A percentile compares a stretch with the other conserved stretches of the same genome.
Conservation (phyloP, 1,140 invertebrate genomes). For the Zaprionus camerounensis region DNA sequence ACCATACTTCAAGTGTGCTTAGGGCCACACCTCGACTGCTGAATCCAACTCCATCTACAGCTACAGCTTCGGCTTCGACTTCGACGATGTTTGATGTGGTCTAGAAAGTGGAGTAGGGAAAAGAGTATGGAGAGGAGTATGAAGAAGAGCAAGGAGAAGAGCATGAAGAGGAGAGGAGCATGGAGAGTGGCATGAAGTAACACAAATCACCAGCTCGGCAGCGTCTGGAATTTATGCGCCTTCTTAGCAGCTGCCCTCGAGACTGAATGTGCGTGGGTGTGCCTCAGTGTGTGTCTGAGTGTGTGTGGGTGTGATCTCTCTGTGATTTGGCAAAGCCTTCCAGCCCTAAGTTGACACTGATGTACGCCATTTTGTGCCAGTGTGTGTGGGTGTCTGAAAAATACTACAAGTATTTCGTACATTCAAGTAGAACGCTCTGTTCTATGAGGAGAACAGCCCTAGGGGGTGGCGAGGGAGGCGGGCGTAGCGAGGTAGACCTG, state of each 20-base stretch:
- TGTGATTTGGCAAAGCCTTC: slow-evolving; percentile 56
- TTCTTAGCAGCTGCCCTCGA: slow-evolving; percentile 41
- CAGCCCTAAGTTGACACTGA: slow-evolving; percentile 75
- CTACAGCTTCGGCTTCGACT: not conserved
- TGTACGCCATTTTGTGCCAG: slow-evolving; percentile 59
- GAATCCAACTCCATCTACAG: not conserved
- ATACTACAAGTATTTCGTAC: slow-evolving; percentile 1
- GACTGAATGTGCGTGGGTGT: not conserved
- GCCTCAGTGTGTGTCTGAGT: not conserved
- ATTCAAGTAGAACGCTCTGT: slow-evolving; percentile 56
- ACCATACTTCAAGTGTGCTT: slow-evolving; percentile 78
- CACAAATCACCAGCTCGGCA: slow-evolving; percentile 71
- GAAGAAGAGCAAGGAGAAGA: too few species aligned
- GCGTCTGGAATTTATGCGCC: slow-evolving; percentile 77
- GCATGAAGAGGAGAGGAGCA: not conserved
- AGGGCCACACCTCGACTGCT: slow-evolving; percentile 24
- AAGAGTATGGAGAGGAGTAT: not conserved
- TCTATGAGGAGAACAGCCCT: not conserved
- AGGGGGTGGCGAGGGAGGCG: not conserved
- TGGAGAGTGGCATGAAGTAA: not conserved
- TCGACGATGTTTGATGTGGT: slow-evolving; percentile 71
- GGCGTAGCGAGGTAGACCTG: slow-evolving; percentile 14
- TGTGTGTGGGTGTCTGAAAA: slow-evolving; percentile 18
- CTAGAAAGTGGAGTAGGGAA: slow-evolving; percentile 12
- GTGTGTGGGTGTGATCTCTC: slow-evolving; percentile 61